Conservation (phyloP, 1,140 invertebrate genomes). For the Orussus abietinus region DNA sequence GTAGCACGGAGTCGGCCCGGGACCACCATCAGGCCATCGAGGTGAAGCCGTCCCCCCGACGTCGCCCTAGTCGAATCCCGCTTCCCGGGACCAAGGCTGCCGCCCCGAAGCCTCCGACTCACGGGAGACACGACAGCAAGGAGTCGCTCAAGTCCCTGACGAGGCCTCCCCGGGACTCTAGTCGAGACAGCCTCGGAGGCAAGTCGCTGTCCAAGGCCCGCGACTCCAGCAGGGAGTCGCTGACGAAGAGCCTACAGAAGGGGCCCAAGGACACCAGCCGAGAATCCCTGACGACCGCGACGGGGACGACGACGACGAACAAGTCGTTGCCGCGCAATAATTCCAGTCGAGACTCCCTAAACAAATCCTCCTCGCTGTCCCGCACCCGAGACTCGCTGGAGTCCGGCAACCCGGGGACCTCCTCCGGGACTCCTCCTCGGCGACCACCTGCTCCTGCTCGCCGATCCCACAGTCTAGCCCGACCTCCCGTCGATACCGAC, state of each 20-base stretch:
- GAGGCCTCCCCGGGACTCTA: conserved; percentile 33
- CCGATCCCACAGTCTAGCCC: conserved; percentile 41
- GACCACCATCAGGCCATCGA: conserved; percentile 45
- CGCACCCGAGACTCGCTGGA: conserved; percentile 42
- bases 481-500: conserved; percentile 40
- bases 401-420: conserved; percentile 25
- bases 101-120: conserved; percentile 59
- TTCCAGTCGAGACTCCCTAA: conserved; percentile 41
- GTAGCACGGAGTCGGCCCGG: conserved; percentile 62
- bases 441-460: conserved; percentile 46
- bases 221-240: conserved; percentile 57
- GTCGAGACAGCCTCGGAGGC: conserved; percentile 31
- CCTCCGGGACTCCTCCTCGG: conserved; percentile 34
- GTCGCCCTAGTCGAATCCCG: conserved; percentile 69
- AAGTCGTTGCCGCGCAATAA: conserved; percentile 42
- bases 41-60: conserved; percentile 52
- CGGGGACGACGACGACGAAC: too few species aligned
- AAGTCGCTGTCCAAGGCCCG: conserved; percentile 24
- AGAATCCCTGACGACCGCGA: conserved; percentile 32
- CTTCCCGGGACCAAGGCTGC: conserved; percentile 56
- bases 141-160: conserved; percentile 58
- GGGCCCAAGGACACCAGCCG: conserved; percentile 29
- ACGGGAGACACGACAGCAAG: conserved; percentile 54
- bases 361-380: conserved; percentile 41
- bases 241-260: conserved; percentile 56